Evolutionary conservation across 1,140 invertebrate genomes (phyloP), one percentile per base, ranked within the genome.

Genomic region (Macrostomum lignano): DNA sequence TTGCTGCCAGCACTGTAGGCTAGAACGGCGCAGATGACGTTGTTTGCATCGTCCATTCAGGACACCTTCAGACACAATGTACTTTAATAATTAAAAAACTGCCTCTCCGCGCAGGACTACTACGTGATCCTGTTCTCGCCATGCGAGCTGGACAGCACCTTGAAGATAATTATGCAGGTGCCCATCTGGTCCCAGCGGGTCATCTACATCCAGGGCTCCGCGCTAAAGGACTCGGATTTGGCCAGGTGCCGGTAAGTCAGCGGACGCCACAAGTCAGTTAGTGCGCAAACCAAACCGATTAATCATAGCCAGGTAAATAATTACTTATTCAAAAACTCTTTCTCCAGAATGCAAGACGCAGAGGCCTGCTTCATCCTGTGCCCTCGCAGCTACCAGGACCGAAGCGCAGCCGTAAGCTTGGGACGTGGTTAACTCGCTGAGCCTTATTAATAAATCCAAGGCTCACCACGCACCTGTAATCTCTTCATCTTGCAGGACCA

Each of bases 111-210:
- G 2, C 65, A 91, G 69, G 78, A 51, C 88, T 81, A 52, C 82
- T 93, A 17, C 82, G 93, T 7, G 64, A 94, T 17, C 56, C 79
- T 88, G 48, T 91, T 94, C 11, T 88, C 81, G 1, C 84, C 84
- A 1, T 86, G 82, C 72, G 86, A 96, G 57, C 61, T 94, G 38
- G 84, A 94, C 48, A 74, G 78, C 0, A 88, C 78, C 2, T 91
- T 93, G 79, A 64, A 81, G 45, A 79, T 86, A 74, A 81, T 94
- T 40, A 65, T 94, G 10, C 81, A 91, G 64, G 79, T 91, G 31
- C 84, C 86, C 1, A 78, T 91, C 46, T 94, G 84, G 84, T 78
- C 81, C 6, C 78, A 91, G 49, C 61, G 84, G 17, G 84, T 93
- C 21, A 88, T 93, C 48, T 93, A 91, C 58, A 28, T 15, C 19